Conservation (phyloP, 2,888 invertebrate genomes). For the Nephrotoma guestfalica region DNA sequence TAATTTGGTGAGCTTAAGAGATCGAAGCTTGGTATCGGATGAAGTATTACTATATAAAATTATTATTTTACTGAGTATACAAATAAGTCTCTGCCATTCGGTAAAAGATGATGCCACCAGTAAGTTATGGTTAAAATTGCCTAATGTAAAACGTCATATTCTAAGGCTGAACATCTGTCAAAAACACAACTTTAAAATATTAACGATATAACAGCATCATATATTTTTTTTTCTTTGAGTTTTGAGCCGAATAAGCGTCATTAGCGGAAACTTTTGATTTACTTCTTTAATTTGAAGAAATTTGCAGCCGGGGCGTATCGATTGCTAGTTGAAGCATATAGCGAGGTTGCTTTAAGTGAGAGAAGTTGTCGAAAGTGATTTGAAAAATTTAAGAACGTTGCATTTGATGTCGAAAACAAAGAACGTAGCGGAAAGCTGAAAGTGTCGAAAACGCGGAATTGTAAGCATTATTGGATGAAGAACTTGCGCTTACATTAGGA, state of each 20-base stretch:
- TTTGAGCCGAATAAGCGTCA: not conserved
- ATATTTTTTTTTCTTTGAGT: no score
- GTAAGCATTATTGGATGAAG: constrained; percentile 14
- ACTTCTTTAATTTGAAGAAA: constrained; percentile 6
- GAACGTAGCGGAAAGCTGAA: constrained; percentile 14
- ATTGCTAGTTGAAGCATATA: constrained; percentile 10
- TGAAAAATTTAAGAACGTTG: constrained; percentile 14
- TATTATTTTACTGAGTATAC: no score
- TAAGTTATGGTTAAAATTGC: no score
- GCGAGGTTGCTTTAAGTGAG: constrained; percentile 13
- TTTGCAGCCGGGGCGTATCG: not conserved
- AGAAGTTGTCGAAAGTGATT: constrained; percentile 14
- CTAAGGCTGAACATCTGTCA: no score
- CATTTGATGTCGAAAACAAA: constrained; percentile 13
- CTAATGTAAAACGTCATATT: no score
- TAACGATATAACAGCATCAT: no score
- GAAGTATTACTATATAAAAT: no score
- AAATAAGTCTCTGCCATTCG: no score
- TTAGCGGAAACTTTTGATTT: constrained; percentile 4
- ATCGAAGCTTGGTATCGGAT: no score
- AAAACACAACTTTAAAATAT: no score
- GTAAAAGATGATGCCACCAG: no score
- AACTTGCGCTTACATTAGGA: constrained; percentile 13
- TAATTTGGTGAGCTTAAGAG: no score
- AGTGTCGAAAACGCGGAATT: constrained; percentile 12